Percentiles rank a stretch among this genome's conserved stretches.
Conservation (phyloP, 2,113 vertebrate species). For the Xyrauchen texanus region DNA sequence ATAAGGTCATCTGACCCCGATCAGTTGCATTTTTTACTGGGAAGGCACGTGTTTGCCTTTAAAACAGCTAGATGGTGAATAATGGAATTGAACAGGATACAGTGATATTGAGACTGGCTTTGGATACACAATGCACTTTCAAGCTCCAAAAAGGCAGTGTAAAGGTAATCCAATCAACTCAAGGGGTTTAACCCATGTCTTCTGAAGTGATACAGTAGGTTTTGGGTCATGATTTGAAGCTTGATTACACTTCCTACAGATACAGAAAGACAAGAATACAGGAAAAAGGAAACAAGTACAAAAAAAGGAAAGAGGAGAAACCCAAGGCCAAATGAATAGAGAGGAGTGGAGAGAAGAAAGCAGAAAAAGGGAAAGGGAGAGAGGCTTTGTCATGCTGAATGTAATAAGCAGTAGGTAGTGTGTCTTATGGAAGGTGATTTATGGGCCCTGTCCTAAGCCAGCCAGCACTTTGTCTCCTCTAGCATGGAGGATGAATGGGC, state of each 20-base stretch:
- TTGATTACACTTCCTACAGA: neutral
- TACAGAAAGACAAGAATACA: neutral
- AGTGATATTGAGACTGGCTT: no score
- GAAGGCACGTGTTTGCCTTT: no score
- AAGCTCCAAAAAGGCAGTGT: no score
- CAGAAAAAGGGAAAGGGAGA: slow-evolving; percentile 31
- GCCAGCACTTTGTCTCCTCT: slow-evolving; percentile 72
- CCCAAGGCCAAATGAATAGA: slow-evolving; percentile 37
- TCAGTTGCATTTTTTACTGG: no score
- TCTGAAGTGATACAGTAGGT: no score
- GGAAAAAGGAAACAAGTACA: slow-evolving; percentile 14
- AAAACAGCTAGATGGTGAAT: no score
- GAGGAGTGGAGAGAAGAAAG: slow-evolving; percentile 31
- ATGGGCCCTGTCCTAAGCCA: slow-evolving; percentile 64
- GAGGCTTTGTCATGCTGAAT: slow-evolving; percentile 51
- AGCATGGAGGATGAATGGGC: slow-evolving; percentile 74
- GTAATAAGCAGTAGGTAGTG: slow-evolving; percentile 58
- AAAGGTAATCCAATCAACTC: no score
- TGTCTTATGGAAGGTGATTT: slow-evolving; percentile 70
- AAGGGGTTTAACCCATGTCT: no score
- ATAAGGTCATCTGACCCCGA: no score
- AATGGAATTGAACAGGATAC: no score
- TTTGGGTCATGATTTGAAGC: neutral
- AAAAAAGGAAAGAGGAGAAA: slow-evolving; percentile 33
- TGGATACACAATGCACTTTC: no score